A percentile compares a stretch with the other conserved stretches of the same genome.
phyloP scores from a whole-genome alignment of 2,888 invertebrate species.

The Tribolium freemani region DNA sequence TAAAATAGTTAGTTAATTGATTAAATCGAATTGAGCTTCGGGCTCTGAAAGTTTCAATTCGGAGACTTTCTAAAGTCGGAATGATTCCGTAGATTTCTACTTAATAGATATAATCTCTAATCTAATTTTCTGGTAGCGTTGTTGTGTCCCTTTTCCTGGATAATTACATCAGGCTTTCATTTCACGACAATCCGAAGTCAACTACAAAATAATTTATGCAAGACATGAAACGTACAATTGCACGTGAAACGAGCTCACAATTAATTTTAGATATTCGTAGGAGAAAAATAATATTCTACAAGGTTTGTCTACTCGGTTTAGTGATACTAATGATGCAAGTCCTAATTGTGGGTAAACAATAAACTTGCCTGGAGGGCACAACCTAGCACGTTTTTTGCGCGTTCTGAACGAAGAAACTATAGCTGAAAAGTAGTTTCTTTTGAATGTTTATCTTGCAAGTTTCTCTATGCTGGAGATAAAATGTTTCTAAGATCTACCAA shows the following conservation, averaged over 20 bases:
- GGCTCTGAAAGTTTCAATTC: background rate
- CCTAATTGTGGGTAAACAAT: background rate
- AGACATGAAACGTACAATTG: background rate
- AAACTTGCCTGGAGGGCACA: constrained; percentile 44
- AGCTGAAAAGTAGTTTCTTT: constrained; percentile 15
- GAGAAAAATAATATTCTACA: too few relatives aligned
- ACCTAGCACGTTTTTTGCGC: constrained; percentile 17
- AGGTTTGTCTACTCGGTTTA: too few relatives aligned
- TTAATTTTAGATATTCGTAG: too few relatives aligned
- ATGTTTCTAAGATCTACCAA: constrained; percentile 1
- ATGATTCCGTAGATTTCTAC: background rate
- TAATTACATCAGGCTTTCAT: background rate
- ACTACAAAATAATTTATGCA: background rate
- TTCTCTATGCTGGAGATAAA: too few relatives aligned
- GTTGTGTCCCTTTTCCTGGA: background rate
- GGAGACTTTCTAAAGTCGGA: background rate
- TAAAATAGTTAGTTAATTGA: background rate
- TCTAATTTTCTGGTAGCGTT: background rate
- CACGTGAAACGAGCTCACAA: too few relatives aligned
- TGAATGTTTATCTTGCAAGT: background rate
- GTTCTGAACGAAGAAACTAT: background rate
- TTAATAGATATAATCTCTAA: background rate
- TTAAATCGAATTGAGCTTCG: background rate
- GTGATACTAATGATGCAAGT: too few relatives aligned
- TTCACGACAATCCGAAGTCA: background rate